Evolutionary conservation across 2,888 invertebrate genomes (phyloP).

Genomic region (Tetanocera ferruginea): DNA sequence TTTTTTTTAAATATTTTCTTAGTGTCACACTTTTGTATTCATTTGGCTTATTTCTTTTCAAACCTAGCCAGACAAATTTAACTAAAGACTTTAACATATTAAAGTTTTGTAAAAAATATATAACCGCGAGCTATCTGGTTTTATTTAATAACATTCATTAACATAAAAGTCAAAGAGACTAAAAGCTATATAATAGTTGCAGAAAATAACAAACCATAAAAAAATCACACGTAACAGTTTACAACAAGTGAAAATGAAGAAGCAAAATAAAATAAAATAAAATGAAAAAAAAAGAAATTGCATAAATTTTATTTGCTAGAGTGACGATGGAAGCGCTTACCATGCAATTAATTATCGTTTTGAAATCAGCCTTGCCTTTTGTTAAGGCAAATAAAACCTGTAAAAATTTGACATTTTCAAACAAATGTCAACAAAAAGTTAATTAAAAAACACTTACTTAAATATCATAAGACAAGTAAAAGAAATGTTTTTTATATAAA

Average conservation of each 20-base stretch:
- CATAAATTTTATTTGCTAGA: constrained; percentile 11
- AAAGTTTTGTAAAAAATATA: not conserved
- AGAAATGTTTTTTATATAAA: too few relatives aligned
- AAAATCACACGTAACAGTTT: constrained; percentile 33
- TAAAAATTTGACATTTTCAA: not conserved
- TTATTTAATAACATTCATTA: not conserved
- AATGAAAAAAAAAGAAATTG: not conserved
- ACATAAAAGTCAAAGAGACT: not conserved
- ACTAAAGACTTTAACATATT: not conserved
- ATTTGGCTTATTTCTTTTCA: too few relatives aligned
- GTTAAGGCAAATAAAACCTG: not conserved
- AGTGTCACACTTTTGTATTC: too few relatives aligned
- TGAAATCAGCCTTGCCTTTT: not conserved
- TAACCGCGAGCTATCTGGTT: not conserved
- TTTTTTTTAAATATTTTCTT: too few relatives aligned
- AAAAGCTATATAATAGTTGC: not conserved
- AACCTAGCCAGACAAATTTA: not conserved
- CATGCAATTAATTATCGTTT: too few relatives aligned
- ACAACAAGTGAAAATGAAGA: constrained; percentile 9
- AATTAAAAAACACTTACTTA: too few relatives aligned
- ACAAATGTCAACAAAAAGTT: not conserved
- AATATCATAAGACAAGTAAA: too few relatives aligned
- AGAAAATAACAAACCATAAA: not conserved
- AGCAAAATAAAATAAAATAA: constrained; percentile 3
- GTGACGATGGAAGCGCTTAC: not conserved